Base-by-base conservation (phyloP, 2,113 vertebrate genomes). In the Pyrgilauda ruficollis region DNA sequence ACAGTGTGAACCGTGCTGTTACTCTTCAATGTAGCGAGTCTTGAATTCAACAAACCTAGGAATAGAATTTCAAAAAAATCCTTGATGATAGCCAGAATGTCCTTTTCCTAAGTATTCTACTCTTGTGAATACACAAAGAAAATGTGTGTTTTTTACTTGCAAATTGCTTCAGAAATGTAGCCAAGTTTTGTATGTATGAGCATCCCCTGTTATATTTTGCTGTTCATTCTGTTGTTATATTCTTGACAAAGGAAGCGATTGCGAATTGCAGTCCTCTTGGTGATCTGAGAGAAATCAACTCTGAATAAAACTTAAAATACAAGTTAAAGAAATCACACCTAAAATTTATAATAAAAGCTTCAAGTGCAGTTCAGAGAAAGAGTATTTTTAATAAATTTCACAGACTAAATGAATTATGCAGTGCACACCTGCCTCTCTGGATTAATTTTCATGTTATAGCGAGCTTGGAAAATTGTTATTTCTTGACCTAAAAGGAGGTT, bases 401-500 rank as follows among this genome's bases (percentile, higher is more conserved):
- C 43, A 73, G 70, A 69, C 77, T 87, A 92, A 96, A 94, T 94
- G 89, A 97, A 91, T 88, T 96, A 96, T 96, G 87, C 93, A 70
- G 66, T 62, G 24, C 87, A 97, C 64, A 95, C 69, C 37, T 21
- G 37, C 72, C 89, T 97, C 89, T 97, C 91, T 95, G 94, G 90
- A 96, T 96, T 98, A 98, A 97, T 98, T 97, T 92, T 96, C 84
- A 96, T 93, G 95, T 97, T 97, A 97, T 24, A 86, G 67, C 58
- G 78, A 97, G 81, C 95, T 97, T 56, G 27, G 93, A 97, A 98
- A 97, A 98, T 93, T 97, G 94, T 80, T 98, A 95, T 98, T 98
- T 98, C 97, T 98, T 98, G 97, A 98, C 96, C 97, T 97, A 96
- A 97, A 97, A 95, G 61, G 73, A 97, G 95, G 95, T 97, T 97